Evolutionary conservation across 2,113 vertebrate species (phyloP).

Genomic region (Delphinus delphis): DNA sequence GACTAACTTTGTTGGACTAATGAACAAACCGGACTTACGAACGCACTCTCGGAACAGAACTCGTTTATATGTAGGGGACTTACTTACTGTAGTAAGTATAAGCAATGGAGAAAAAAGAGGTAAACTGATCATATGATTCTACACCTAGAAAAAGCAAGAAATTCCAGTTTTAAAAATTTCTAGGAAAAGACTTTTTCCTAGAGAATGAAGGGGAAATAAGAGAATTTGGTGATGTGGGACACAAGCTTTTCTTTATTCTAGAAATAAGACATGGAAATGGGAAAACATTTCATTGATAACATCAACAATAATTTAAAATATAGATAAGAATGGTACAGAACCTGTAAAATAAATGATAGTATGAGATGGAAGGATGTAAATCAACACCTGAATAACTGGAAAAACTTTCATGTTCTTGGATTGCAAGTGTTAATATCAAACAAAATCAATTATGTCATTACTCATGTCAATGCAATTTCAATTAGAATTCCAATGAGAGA

Average conservation of each 20-base stretch:
- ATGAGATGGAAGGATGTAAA: background rate
- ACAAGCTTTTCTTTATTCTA: background rate
- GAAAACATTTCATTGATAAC: slow-evolving; percentile 2
- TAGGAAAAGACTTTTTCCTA: background rate
- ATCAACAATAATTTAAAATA: background rate
- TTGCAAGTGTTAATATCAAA: background rate
- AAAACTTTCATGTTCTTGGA: background rate
- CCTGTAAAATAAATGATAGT: background rate
- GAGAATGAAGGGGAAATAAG: background rate
- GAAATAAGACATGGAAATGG: background rate
- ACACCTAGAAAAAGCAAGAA: background rate
- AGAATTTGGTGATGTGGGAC: background rate
- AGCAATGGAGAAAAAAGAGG: background rate
- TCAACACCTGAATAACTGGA: background rate
- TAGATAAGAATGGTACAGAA: background rate
- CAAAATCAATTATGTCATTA: background rate
- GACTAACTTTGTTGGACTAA: too few relatives aligned
- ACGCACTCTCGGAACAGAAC: too few relatives aligned
- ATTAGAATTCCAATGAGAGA: background rate
- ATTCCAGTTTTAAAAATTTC: background rate
- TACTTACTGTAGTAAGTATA: background rate
- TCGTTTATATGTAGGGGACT: too few relatives aligned
- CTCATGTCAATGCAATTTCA: background rate
- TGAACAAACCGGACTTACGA: too few relatives aligned
- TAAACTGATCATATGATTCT: background rate